A percentile compares a stretch with the other conserved stretches of the same genome.
These are phyloP conservation scores for Himalopsyche phryganea DNA, from an alignment of 1,140 invertebrate genomes.

Conservation along the genomic window DNA sequence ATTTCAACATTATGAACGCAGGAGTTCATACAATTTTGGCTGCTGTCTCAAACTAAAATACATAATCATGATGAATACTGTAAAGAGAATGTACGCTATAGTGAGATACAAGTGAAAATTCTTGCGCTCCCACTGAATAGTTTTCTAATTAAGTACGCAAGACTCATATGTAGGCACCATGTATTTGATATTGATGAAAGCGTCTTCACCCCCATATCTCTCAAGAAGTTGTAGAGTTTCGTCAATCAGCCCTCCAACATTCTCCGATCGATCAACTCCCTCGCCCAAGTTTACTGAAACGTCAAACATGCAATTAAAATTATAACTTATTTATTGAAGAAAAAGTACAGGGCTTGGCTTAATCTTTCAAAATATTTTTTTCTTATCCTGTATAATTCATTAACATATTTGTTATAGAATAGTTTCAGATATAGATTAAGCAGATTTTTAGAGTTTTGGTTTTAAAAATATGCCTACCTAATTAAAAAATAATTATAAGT, in stretches of 20 bases:
- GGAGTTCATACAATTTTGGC: no score
- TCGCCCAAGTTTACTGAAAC: slow-evolving; percentile 66
- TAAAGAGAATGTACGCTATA: not conserved
- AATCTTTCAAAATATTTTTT: not conserved
- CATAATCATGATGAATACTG: no score
- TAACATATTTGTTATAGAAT: no score
- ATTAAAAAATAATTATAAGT: no score
- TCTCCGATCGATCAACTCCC: slow-evolving; percentile 76
- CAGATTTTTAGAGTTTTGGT: no score
- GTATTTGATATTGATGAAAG: slow-evolving; percentile 96
- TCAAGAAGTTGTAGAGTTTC: slow-evolving; percentile 90
- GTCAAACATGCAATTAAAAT: slow-evolving; percentile 6
- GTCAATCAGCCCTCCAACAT: slow-evolving; percentile 84
- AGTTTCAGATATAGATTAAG: no score
- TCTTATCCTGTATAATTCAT: no score
- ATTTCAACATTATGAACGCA: no score
- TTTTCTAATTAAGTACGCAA: slow-evolving; percentile 69
- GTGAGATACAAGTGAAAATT: not conserved
- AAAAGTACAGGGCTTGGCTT: no score
- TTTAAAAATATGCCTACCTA: no score
- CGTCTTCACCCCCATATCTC: slow-evolving; percentile 84
- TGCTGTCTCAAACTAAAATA: no score
- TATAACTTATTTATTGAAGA: not conserved
- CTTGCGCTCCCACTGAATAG: not conserved
- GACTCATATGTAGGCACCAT: slow-evolving; percentile 96